Evolutionary conservation across 2,797 vertebrate species (phyloP), one percentile per base, ranked within the genome.

Genomic region (Erethizon dorsatum): DNA sequence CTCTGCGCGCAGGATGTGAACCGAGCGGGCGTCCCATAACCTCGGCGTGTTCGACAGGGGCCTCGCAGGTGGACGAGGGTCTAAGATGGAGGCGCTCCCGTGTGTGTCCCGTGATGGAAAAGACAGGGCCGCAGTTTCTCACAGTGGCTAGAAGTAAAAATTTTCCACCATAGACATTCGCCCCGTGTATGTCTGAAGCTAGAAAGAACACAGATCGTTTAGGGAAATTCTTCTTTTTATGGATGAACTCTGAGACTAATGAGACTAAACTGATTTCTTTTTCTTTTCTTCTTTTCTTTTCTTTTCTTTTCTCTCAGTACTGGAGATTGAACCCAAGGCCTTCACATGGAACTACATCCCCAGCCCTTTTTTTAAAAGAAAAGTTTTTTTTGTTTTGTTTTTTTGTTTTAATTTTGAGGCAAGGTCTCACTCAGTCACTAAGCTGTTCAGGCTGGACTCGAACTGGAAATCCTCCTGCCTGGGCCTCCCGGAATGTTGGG

Each of bases 141-240:
- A 5, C 4, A 12, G 11, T 91, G 73, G n/a, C 85, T 90, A 41
- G 31, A 82, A 82, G 57, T 83, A 9, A 88, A 95, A 95, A 41
- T 88, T 75, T 37, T 41, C 37, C 28, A 92, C 47, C 67, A 63
- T 4, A 82, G 84, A 69, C 9, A 79, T 71, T 82, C 37, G 37
- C 37, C 37, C 37, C 37, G 37, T 41, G 37, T 41, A 41, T 41
- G 37, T 41, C 37, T 75, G 88, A 83, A 92, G 69, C 41, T 61
- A 95, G 54, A 88, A 92, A 96, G 67, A 95, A 83, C 14, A 61
- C 65, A 50, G 50, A 63, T 75, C 54, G 69, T 47, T 89, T 71
- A 26, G 37, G 77, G 33, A 59, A 73, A 37, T 59, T 93, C 24
- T 61, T 79, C 18, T 92, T 83, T 69, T 33, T 67, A 69, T 63